Percentiles rank a stretch among this genome's conserved stretches.
phyloP scores from a whole-genome alignment of 1,140 invertebrate species.

The Venustaconcha ellipsiformis region DNA sequence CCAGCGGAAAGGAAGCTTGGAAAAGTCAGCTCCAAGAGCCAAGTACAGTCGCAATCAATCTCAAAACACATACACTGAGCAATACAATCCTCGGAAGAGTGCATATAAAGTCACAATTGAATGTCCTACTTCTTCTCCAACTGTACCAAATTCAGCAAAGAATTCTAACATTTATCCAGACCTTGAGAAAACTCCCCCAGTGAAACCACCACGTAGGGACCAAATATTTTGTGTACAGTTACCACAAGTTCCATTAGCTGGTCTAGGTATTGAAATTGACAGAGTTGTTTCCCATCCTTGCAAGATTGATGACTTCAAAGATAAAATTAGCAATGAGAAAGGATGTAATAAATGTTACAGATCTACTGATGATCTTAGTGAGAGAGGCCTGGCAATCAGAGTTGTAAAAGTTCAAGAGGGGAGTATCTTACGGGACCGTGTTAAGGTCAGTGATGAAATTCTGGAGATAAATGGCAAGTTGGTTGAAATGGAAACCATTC shows the following conservation, averaged over 20 bases:
- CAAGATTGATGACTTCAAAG: neutral
- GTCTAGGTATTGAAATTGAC: conserved; percentile 5
- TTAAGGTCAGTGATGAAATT: conserved; percentile 26
- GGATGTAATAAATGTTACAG: neutral
- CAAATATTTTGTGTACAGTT: conserved; percentile 23
- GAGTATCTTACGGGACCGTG: conserved; percentile 5
- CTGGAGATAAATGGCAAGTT: conserved; percentile 23
- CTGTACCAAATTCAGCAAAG: conserved; percentile 11
- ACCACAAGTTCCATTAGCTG: conserved; percentile 12
- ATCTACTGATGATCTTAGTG: conserved; percentile 9
- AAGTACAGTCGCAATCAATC: conserved; percentile 28
- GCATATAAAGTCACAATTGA: conserved; percentile 21
- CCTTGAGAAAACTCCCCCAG: conserved; percentile 10
- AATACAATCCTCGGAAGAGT: neutral
- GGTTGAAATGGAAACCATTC: conserved; percentile 19
- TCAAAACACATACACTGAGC: conserved; percentile 20
- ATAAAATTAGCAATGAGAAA: neutral
- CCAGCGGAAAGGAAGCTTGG: conserved; percentile 16
- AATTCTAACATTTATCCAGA: conserved; percentile 2
- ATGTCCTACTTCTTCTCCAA: neutral
- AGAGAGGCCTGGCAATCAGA: conserved; percentile 21
- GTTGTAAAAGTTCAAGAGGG: conserved; percentile 6
- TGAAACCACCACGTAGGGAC: conserved; percentile 28
- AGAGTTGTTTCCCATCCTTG: neutral
- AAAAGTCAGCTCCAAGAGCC: conserved; percentile 6